These are phyloP conservation scores for Athalia circularis DNA, from an alignment of 2,888 invertebrate genomes.

Conservation along the genomic window DNA sequence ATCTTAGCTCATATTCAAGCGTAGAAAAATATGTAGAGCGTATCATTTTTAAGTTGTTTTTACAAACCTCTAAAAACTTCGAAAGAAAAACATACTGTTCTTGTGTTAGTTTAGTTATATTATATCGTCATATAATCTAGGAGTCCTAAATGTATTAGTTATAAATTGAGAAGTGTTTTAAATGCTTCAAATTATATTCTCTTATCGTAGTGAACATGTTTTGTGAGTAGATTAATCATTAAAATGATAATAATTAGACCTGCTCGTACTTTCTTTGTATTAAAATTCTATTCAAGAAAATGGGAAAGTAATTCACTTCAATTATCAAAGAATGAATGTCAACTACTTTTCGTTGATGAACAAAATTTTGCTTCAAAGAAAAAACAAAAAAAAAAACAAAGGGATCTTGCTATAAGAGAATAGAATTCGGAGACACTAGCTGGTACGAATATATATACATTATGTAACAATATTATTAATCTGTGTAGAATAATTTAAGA, in stretches of 20 bases:
- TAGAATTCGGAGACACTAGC: neutral
- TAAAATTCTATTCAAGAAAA: neutral
- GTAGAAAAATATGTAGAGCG: no score
- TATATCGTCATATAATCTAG: neutral
- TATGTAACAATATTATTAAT: slow-evolving; percentile 12
- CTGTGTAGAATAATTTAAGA: slow-evolving; percentile 33
- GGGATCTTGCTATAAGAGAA: neutral
- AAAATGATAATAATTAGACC: neutral
- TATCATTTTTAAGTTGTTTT: no score
- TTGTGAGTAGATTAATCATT: neutral
- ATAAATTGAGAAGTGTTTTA: neutral
- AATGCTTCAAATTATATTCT: neutral
- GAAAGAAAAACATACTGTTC: no score
- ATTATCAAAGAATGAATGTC: slow-evolving; percentile 5
- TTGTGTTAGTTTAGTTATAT: no score
- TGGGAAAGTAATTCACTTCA: slow-evolving; percentile 23
- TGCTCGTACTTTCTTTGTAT: neutral
- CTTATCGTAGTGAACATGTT: neutral
- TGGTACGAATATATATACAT: neutral
- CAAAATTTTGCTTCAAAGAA: neutral
- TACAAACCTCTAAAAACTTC: no score
- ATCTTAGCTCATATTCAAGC: no score
- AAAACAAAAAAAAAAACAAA: neutral
- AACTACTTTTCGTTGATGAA: slow-evolving; percentile 17
- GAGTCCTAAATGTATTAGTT: neutral